phyloP scores from a whole-genome alignment of 2,113 vertebrate species.

The Turnix velox region DNA sequence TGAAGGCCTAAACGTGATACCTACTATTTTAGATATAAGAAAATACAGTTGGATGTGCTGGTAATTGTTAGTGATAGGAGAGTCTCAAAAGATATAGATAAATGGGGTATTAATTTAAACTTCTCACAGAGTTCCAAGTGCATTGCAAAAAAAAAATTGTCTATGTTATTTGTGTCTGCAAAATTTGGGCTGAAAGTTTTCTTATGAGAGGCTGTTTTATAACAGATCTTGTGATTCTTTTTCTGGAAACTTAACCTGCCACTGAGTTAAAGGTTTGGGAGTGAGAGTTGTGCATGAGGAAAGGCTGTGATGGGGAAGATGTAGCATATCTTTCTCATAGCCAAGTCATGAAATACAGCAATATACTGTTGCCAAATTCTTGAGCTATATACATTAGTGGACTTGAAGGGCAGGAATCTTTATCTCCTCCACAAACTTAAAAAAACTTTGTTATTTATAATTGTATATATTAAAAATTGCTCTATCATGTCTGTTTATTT shows the following conservation, averaged over 20 bases:
- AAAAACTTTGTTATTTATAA: not conserved
- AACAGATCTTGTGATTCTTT: not conserved
- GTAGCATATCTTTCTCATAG: not conserved
- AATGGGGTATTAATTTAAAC: conserved; percentile 41
- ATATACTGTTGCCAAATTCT: not conserved
- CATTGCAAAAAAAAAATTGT: not conserved
- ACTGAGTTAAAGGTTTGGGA: not conserved
- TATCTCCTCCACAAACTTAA: not conserved
- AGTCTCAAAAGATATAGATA: conserved; percentile 1
- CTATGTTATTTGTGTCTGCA: not conserved
- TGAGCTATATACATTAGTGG: not conserved
- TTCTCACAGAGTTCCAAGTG: conserved; percentile 6
- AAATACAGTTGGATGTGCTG: not conserved
- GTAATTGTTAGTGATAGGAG: conserved; percentile 11
- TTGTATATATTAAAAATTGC: not conserved
- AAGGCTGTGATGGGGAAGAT: not conserved
- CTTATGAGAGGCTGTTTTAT: not conserved
- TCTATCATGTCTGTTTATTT: not conserved
- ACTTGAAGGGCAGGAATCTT: not conserved
- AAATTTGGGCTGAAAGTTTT: not conserved
- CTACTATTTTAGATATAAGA: not conserved
- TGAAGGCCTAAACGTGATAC: not conserved
- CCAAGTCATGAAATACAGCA: not conserved
- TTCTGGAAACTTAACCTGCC: not conserved
- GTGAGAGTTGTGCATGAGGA: not conserved